phyloP scores from a whole-genome alignment of 1,140 invertebrate species.

The Druon quercuslanigerum region DNA sequence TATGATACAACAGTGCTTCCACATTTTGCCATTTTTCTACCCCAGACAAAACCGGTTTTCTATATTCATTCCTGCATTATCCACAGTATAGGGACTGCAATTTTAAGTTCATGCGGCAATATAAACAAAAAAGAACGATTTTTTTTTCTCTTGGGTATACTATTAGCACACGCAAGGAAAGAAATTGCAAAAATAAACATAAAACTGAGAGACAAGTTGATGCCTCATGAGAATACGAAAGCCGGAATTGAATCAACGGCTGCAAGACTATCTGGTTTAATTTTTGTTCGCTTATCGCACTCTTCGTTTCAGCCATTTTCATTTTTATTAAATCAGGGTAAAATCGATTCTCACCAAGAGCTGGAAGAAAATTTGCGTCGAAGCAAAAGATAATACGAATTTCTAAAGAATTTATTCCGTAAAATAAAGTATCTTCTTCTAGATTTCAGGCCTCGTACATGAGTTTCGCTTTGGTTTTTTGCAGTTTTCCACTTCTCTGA shows the following conservation, averaged over 20 bases:
- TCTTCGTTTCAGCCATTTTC: constrained; percentile 8
- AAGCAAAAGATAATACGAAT: too few relatives aligned
- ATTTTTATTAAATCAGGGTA: background rate
- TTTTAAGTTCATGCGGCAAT: background rate
- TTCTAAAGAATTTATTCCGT: too few relatives aligned
- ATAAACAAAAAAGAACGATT: background rate
- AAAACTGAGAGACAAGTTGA: background rate
- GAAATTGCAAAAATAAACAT: background rate
- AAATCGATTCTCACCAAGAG: too few relatives aligned
- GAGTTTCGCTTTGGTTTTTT: too few relatives aligned
- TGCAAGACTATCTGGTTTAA: constrained; percentile 14
- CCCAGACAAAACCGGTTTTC: constrained; percentile 1
- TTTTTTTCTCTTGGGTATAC: background rate
- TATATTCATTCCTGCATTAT: constrained; percentile 16
- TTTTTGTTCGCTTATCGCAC: constrained; percentile 12
- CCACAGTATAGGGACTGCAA: background rate
- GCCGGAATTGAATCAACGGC: constrained; percentile 17
- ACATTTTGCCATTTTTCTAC: constrained; percentile 12
- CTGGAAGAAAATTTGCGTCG: too few relatives aligned
- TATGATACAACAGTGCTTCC: constrained; percentile 10
- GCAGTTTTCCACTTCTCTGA: too few relatives aligned
- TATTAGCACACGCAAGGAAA: background rate
- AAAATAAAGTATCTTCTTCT: too few relatives aligned
- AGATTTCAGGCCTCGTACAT: too few relatives aligned
- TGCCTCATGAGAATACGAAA: constrained; percentile 18